Percentiles rank a stretch among this genome's conserved stretches.
Evolutionary conservation across 2,888 invertebrate species (phyloP).

Genomic region (Stratiomys singularior): DNA sequence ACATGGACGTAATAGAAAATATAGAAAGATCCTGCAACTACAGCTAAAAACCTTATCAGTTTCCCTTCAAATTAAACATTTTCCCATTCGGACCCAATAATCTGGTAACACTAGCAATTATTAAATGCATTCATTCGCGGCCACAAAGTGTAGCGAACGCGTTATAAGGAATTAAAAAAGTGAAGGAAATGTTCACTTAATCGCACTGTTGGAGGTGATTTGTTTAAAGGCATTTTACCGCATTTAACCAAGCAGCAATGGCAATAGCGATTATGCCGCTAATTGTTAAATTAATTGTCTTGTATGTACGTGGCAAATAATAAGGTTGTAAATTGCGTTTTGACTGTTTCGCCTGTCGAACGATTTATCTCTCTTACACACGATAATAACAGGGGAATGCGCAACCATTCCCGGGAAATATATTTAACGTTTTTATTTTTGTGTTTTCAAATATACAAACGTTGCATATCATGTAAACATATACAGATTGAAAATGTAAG

Average conservation of each 20-base stretch:
- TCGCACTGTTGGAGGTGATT: conserved; percentile 42
- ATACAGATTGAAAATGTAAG: background rate
- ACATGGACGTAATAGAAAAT: too few relatives aligned
- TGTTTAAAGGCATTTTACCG: conserved; percentile 21
- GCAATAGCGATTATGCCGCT: conserved; percentile 22
- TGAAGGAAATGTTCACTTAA: conserved; percentile 33
- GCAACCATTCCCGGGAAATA: background rate
- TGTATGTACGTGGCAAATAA: conserved; percentile 24
- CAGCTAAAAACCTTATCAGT: background rate
- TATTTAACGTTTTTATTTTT: too few relatives aligned
- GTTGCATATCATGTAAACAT: background rate
- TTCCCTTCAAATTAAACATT: background rate
- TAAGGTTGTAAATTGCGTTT: conserved; percentile 15
- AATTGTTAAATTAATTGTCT: conserved; percentile 41
- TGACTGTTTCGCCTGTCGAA: background rate
- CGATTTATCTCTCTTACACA: background rate
- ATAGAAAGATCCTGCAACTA: too few relatives aligned
- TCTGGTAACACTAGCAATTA: background rate
- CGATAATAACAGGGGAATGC: background rate
- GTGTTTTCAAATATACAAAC: background rate
- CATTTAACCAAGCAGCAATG: background rate
- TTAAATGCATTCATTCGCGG: background rate
- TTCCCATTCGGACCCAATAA: too few relatives aligned
- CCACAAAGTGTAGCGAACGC: background rate
- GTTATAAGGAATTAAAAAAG: background rate